Percentiles rank a stretch among this genome's conserved stretches.
Conservation (phyloP, 2,113 vertebrate genomes). For the Carettochelys insculpta region DNA sequence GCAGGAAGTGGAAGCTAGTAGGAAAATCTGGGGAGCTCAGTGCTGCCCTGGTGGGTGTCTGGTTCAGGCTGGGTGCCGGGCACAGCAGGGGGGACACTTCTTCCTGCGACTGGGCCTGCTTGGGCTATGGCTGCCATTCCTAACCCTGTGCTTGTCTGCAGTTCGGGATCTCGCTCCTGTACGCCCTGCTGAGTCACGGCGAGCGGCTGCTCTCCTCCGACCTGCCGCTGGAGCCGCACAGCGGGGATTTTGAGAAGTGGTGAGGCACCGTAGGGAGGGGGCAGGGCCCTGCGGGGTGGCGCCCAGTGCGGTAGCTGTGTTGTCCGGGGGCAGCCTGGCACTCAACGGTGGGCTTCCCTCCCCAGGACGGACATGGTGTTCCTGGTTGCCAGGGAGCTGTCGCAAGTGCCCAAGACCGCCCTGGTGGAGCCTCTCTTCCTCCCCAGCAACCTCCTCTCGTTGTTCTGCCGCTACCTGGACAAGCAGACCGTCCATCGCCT, state of each 20-base stretch:
- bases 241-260: conserved; percentile 87
- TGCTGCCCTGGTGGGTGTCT: neutral
- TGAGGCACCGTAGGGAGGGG: conserved; percentile 55
- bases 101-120: neutral
- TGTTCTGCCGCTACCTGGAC: conserved; percentile 95
- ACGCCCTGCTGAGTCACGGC: conserved; percentile 89
- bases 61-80: too few species aligned
- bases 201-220: conserved; percentile 87
- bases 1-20: neutral
- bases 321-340: fast-evolving
- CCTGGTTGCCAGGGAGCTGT: conserved; percentile 88
- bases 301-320: neutral
- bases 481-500: conserved; percentile 88
- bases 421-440: conserved; percentile 90
- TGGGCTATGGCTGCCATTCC: neutral
- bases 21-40: neutral
- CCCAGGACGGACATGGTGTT: conserved; percentile 89
- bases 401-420: conserved; percentile 77
- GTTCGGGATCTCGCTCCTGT: conserved; percentile 96
- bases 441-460: conserved; percentile 90
- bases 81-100: too few species aligned
- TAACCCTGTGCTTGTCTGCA: conserved; percentile 45
- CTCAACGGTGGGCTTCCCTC: neutral
- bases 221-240: conserved; percentile 77
- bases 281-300: neutral